These are phyloP conservation scores for Plutomurus gul DNA, from an alignment of 1,140 invertebrate species.

Conservation along the genomic window DNA sequence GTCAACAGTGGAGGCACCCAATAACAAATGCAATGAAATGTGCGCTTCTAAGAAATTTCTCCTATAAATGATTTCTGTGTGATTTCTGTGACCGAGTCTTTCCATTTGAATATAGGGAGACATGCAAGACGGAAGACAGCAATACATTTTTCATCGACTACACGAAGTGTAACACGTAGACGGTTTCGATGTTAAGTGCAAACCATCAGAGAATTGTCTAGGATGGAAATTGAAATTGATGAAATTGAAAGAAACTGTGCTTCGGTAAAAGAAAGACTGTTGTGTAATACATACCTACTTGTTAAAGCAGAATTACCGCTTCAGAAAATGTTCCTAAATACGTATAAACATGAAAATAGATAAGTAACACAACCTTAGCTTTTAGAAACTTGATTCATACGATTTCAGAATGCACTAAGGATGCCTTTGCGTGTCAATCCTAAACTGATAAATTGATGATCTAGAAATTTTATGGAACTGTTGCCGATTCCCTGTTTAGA, in stretches of 20 bases:
- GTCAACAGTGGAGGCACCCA: no score
- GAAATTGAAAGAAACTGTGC: slow-evolving; percentile 24
- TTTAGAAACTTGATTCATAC: neutral
- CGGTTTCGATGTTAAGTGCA: neutral
- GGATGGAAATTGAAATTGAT: slow-evolving; percentile 24
- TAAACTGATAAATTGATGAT: neutral
- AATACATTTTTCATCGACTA: neutral
- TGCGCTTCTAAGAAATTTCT: slow-evolving; percentile 18
- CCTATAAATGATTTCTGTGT: no score
- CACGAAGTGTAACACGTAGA: neutral
- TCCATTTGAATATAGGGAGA: slow-evolving; percentile 8
- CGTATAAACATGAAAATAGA: neutral
- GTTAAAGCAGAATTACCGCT: no score
- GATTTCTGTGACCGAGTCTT: slow-evolving; percentile 1
- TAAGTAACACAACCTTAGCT: neutral
- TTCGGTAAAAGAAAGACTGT: no score
- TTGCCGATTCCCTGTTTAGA: neutral
- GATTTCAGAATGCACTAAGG: neutral
- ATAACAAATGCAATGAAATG: slow-evolving; percentile 24
- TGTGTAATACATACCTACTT: no score
- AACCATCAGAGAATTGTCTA: slow-evolving; percentile 1
- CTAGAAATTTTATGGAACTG: neutral
- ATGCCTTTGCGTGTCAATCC: slow-evolving; percentile 2
- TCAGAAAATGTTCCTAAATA: neutral
- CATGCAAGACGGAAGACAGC: neutral